Evolutionary conservation across 1,140 invertebrate species (phyloP).

Genomic region (Saccostrea echinata): DNA sequence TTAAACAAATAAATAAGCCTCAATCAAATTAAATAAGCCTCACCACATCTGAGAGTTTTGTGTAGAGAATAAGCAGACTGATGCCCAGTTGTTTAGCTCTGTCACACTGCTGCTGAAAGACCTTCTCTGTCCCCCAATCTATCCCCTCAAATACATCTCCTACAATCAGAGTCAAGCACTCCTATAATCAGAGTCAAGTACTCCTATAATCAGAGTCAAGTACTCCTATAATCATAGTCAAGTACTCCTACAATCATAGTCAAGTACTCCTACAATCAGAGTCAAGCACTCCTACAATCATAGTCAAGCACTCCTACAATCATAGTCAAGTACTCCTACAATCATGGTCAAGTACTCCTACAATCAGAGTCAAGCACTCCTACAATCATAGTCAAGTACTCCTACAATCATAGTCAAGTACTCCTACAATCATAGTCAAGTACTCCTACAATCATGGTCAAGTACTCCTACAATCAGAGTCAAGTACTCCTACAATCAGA

Average conservation of each 20-base stretch:
- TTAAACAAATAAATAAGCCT: too few relatives aligned
- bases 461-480: slow-evolving; percentile 30
- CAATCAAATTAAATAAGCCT: not conserved
- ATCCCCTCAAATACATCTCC: slow-evolving; percentile 48
- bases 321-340: not conserved
- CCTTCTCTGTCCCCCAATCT: slow-evolving; percentile 54
- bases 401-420: slow-evolving; percentile 11
- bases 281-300: not conserved
- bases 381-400: too few relatives aligned
- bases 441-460: too few relatives aligned
- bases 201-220: slow-evolving; percentile 14
- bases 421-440: slow-evolving; percentile 16
- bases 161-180: not conserved
- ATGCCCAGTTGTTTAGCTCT: slow-evolving; percentile 41
- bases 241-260: slow-evolving; percentile 30
- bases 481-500: slow-evolving; percentile 11
- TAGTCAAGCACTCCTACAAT: slow-evolving; percentile 43
- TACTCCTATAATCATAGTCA: too few relatives aligned
- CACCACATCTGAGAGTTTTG: slow-evolving; percentile 47
- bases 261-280: slow-evolving; percentile 11
- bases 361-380: not conserved
- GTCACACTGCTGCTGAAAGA: slow-evolving; percentile 51
- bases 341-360: too few relatives aligned
- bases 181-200: too few relatives aligned
- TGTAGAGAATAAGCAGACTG: slow-evolving; percentile 18